Conservation (phyloP, 2,113 vertebrate genomes). For the Polypterus senegalus region DNA sequence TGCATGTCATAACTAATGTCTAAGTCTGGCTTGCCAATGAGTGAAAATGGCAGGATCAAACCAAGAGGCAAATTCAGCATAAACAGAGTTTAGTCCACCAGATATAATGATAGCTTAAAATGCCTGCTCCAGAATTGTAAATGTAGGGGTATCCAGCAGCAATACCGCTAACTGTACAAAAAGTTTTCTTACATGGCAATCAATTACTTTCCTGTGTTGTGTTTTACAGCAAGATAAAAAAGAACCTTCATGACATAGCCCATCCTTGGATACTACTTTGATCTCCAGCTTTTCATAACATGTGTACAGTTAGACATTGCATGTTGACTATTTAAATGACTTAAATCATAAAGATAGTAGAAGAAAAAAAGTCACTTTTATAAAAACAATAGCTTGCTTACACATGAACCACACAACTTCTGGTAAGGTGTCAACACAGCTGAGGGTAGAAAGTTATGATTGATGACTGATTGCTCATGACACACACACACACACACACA, state of each 20-base stretch:
- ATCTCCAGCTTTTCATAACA: conserved; percentile 80
- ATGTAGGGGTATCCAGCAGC: conserved; percentile 88
- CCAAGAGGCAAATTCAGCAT: conserved; percentile 93
- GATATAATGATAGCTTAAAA: conserved; percentile 98
- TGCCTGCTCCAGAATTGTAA: conserved; percentile 86
- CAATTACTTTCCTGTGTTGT: conserved; percentile 94
- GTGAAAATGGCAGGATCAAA: conserved; percentile 96
- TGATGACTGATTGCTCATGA: no score
- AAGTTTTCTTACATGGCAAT: conserved; percentile 82
- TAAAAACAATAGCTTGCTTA: no score
- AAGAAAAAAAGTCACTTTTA: no score
- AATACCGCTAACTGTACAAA: conserved; percentile 91
- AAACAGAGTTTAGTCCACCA: conserved; percentile 93
- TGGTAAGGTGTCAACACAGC: no score
- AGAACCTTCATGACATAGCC: conserved; percentile 69
- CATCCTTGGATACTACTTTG: conserved; percentile 69
- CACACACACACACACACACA: no score
- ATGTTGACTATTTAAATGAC: no score
- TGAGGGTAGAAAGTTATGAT: no score
- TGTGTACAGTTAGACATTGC: no score
- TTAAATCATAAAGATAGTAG: no score
- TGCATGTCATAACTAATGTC: conserved; percentile 99
- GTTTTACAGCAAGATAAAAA: conserved; percentile 86
- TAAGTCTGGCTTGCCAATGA: conserved; percentile 87
- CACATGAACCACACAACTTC: no score